Evolutionary conservation across 23 tunicate genomes (phyloP).

Genomic region (Halocynthia aurantium): DNA sequence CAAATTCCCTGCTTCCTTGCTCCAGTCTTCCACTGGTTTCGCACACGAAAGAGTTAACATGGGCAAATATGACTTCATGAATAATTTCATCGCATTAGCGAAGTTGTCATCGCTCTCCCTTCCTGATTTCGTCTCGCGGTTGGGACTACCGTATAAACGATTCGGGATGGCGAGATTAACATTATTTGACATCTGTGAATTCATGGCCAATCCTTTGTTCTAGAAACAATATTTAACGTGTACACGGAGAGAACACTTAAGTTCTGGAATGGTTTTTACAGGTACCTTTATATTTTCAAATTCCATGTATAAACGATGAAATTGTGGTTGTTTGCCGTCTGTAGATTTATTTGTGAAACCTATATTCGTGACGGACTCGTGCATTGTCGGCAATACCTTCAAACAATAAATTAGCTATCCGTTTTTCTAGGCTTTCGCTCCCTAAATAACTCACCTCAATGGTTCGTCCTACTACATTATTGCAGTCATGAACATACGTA

Average conservation of each 20-base stretch:
- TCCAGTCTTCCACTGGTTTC: conserved; percentile 52
- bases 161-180: background rate
- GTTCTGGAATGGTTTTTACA: background rate
- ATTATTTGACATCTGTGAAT: background rate
- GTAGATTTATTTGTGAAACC: no score
- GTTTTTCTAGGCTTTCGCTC: no score
- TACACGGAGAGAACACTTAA: background rate
- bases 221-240: background rate
- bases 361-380: no score
- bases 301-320: conserved; percentile 34
- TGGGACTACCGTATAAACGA: background rate
- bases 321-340: conserved; percentile 27
- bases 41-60: conserved; percentile 23
- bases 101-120: conserved; percentile 1
- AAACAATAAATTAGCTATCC: no score
- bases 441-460: no score
- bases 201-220: background rate
- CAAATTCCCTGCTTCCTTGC: conserved; percentile 56
- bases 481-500: no score
- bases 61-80: conserved; percentile 68
- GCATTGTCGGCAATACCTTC: no score
- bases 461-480: no score
- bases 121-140: background rate
- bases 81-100: conserved; percentile 48
- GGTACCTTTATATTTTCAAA: conserved; percentile 59